phyloP scores from a whole-genome alignment of 1,140 invertebrate genomes.

The Brachionus asplanchnoidis region DNA sequence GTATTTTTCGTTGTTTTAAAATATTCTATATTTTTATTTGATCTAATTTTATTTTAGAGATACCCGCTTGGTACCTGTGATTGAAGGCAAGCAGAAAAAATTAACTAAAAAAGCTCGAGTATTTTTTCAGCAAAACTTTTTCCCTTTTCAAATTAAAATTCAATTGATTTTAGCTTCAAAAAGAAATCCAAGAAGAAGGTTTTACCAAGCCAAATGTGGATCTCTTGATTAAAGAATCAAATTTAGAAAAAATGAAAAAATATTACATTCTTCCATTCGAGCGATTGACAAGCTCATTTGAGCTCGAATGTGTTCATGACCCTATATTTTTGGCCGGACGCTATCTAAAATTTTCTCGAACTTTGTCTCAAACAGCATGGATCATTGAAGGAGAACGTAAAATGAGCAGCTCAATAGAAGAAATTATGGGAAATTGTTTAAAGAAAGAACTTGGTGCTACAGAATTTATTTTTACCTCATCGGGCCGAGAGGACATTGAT shows the following conservation, averaged over 20 bases:
- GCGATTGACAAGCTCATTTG: neutral
- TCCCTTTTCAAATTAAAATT: neutral
- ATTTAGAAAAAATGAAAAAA: conserved; percentile 30
- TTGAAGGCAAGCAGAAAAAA: conserved; percentile 6
- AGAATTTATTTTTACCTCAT: conserved; percentile 70
- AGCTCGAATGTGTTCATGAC: conserved; percentile 31
- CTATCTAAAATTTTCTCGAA: conserved; percentile 80
- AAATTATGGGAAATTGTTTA: conserved; percentile 69
- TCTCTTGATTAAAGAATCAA: neutral
- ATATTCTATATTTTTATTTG: neutral
- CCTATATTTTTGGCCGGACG: conserved; percentile 51
- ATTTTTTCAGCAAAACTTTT: neutral
- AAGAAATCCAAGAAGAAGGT: conserved; percentile 35
- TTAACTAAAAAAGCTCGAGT: neutral
- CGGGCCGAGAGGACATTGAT: conserved; percentile 89
- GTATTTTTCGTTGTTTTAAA: neutral
- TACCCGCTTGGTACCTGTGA: neutral
- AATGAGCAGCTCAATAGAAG: conserved; percentile 80
- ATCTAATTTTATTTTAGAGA: neutral
- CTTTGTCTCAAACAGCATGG: conserved; percentile 89
- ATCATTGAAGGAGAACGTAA: conserved; percentile 73
- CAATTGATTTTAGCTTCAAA: conserved; percentile 1
- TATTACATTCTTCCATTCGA: neutral
- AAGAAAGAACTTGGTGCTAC: conserved; percentile 56
- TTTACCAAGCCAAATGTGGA: conserved; percentile 30